These are phyloP conservation scores for Vulpes ferrilata DNA, from an alignment of 2,113 vertebrate species.

Conservation along the genomic window DNA sequence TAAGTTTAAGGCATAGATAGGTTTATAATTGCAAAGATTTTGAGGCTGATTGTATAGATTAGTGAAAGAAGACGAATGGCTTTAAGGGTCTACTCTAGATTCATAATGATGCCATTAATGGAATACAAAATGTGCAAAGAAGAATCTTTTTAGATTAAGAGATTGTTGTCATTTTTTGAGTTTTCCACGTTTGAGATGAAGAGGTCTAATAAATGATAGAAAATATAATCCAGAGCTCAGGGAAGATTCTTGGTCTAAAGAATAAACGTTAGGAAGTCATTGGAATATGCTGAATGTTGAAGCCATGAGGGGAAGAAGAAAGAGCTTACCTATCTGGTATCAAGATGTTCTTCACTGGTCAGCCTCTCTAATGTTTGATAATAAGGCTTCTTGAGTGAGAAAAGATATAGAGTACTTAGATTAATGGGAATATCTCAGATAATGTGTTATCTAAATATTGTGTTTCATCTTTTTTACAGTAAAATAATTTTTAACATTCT, in stretches of 20 bases:
- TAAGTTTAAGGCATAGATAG: background rate
- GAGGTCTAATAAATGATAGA: background rate
- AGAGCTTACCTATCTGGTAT: background rate
- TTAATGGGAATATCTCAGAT: background rate
- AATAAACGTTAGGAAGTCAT: background rate
- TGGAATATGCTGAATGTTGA: background rate
- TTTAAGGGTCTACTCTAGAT: background rate
- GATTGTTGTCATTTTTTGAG: background rate
- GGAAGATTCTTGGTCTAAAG: background rate
- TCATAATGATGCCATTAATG: background rate
- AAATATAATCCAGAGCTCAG: background rate
- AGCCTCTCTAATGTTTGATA: background rate
- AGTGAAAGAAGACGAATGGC: background rate
- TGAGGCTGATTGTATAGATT: background rate
- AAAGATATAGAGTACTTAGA: background rate
- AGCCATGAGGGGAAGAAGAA: background rate
- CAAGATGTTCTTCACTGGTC: background rate
- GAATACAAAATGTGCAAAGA: constrained; percentile 7
- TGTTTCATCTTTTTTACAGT: background rate
- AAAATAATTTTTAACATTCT: constrained; percentile 51
- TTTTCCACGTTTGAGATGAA: constrained; percentile 32
- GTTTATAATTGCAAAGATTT: background rate
- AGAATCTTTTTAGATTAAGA: background rate
- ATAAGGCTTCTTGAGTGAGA: background rate
- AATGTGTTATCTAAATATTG: background rate